These are phyloP conservation scores for Microchirus variegatus DNA, from an alignment of 2,797 vertebrate species.

Conservation along the genomic window DNA sequence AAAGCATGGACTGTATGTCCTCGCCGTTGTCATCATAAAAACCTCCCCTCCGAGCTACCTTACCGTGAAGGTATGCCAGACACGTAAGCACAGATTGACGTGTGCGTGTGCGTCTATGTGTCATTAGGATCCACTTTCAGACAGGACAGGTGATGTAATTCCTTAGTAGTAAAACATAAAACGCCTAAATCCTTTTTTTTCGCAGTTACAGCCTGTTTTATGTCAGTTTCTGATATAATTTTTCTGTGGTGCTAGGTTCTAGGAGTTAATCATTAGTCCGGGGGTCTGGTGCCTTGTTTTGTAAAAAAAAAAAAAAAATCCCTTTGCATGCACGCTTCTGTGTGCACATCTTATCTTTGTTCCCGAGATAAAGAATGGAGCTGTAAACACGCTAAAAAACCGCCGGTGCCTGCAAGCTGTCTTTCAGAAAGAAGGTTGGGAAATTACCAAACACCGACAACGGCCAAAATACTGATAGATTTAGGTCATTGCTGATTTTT, in stretches of 20 bases:
- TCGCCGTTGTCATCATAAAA: neutral
- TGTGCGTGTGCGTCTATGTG: neutral
- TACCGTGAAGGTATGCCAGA: neutral
- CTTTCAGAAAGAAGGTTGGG: constrained; percentile 28
- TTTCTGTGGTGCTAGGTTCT: constrained; percentile 51
- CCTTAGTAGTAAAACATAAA: too few relatives aligned
- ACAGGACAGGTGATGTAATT: neutral
- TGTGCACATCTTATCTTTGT: constrained; percentile 73
- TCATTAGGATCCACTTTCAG: neutral
- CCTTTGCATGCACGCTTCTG: constrained; percentile 46
- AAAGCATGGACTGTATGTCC: neutral
- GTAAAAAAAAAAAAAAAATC: too few relatives aligned
- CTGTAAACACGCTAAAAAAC: constrained; percentile 71
- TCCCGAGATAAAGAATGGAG: constrained; percentile 62
- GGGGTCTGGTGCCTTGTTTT: constrained; percentile 44
- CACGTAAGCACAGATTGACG: neutral
- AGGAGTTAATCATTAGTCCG: constrained; percentile 62
- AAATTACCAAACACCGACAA: constrained; percentile 42
- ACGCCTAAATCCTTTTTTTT: too few relatives aligned
- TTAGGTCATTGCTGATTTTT: neutral
- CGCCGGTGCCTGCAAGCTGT: constrained; percentile 69
- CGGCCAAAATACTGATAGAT: constrained; percentile 5
- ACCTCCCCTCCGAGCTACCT: neutral
- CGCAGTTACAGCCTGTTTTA: neutral
- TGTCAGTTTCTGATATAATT: constrained; percentile 44